Conservation (phyloP, 2,113 vertebrate genomes). For the Hucho hucho region DNA sequence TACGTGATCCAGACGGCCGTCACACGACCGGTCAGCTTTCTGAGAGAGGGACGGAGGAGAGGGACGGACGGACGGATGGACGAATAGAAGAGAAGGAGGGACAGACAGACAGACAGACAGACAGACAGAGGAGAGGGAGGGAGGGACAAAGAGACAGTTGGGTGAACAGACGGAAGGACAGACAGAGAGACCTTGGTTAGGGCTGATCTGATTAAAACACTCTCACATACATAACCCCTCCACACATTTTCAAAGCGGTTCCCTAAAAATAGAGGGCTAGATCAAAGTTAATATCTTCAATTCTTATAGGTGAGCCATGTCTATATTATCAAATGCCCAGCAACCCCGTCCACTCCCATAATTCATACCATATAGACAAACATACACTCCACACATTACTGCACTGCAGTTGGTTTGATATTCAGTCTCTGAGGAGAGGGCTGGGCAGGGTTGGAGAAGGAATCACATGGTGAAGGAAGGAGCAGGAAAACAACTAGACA, state of each 20-base stretch:
- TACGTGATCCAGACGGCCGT: conserved; percentile 81
- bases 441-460: no score
- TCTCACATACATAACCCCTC: background rate
- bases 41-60: conserved; percentile 45
- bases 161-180: background rate
- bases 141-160: background rate
- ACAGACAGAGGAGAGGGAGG: background rate
- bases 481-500: no score
- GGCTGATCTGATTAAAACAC: background rate
- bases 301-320: background rate
- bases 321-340: background rate
- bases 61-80: background rate
- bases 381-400: no score
- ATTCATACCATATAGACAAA: no score
- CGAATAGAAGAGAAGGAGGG: background rate
- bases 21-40: conserved; percentile 86
- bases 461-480: no score
- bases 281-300: background rate
- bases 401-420: no score
- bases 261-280: background rate
- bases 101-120: background rate
- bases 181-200: no score
- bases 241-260: background rate
- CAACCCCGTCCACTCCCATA: no score
- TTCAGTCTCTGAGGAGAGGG: no score